Evolutionary conservation across 2,113 vertebrate species (phyloP).

Genomic region (Alligator mississippiensis): DNA sequence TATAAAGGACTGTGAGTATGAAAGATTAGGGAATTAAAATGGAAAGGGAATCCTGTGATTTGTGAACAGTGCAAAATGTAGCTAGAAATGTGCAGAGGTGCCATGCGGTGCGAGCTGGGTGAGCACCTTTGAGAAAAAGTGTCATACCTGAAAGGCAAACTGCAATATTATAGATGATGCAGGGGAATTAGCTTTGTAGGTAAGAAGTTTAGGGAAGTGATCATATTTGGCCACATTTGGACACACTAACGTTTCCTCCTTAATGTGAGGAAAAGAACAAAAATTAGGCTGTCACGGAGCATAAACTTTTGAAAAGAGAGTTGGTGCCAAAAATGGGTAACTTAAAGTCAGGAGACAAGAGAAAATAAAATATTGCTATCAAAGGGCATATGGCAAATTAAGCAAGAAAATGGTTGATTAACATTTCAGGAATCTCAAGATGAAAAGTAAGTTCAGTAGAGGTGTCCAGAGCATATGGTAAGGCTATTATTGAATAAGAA

Average conservation of each 20-base stretch:
- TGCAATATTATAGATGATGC: accelerated
- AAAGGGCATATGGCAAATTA: background rate
- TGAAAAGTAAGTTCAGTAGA: background rate
- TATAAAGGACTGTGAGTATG: conserved; percentile 14
- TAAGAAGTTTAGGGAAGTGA: background rate
- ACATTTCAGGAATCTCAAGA: background rate
- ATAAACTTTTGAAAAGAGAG: conserved; percentile 21
- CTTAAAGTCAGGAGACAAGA: background rate
- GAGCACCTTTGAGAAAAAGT: accelerated
- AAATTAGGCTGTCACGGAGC: background rate
- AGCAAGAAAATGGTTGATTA: background rate
- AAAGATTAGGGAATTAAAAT: conserved; percentile 40
- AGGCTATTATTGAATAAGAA: conserved; percentile 55
- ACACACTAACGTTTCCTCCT: no score
- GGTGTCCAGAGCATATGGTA: conserved; percentile 39
- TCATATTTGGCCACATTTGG: background rate
- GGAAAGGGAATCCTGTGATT: background rate
- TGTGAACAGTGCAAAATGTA: background rate
- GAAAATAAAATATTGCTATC: background rate
- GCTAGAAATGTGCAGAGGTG: background rate
- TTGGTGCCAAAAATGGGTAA: background rate
- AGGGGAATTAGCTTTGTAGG: background rate
- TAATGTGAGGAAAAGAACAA: background rate
- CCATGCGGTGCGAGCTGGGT: background rate
- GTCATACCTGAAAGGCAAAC: background rate